Percentiles rank a stretch among this genome's conserved stretches.
Evolutionary conservation across 2,113 vertebrate species (phyloP).

Genomic region (Odocoileus virginianus): DNA sequence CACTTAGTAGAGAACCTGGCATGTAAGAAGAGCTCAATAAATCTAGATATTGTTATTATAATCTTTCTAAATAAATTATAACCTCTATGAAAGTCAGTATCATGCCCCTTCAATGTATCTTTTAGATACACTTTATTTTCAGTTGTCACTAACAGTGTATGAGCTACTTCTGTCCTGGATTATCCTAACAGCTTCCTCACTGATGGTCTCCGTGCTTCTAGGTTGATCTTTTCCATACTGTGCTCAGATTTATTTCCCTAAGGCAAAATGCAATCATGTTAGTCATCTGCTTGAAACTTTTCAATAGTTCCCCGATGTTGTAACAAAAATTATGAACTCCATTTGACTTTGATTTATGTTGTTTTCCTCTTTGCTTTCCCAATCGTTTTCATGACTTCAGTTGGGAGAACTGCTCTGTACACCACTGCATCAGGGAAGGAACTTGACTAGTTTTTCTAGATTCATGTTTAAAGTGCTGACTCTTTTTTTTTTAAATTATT

Average conservation of each 20-base stretch:
- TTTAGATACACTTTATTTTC: neutral
- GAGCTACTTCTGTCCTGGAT: neutral
- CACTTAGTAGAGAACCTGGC: neutral
- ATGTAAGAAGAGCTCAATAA: neutral
- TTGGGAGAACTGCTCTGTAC: neutral
- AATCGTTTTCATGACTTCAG: neutral
- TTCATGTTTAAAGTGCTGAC: neutral
- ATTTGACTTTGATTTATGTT: neutral
- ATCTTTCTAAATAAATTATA: constrained; percentile 7
- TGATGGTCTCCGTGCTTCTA: neutral
- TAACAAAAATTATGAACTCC: neutral
- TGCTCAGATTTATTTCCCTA: neutral
- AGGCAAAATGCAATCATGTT: neutral
- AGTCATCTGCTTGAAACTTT: neutral
- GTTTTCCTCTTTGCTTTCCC: neutral
- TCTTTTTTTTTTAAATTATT: neutral
- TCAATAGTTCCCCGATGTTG: neutral
- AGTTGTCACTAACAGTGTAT: neutral
- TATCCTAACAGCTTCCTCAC: neutral
- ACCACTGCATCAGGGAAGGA: neutral
- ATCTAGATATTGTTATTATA: neutral
- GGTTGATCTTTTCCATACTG: neutral
- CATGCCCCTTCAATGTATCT: neutral
- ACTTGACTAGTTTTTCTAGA: neutral
- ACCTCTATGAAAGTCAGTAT: neutral